Conservation (phyloP, 2,888 invertebrate genomes). For the Aphidius colemani region DNA sequence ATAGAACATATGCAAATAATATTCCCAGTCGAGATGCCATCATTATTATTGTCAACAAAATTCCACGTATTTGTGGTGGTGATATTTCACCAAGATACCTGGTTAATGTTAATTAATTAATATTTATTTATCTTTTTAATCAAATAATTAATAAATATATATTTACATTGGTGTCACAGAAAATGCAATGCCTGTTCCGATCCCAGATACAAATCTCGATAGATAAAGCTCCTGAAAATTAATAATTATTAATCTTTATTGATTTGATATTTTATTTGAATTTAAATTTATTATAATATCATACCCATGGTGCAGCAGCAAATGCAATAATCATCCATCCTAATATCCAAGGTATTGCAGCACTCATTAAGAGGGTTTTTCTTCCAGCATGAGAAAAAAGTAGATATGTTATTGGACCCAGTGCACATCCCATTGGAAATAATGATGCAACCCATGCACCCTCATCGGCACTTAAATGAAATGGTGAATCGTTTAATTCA, state of each 20-base stretch:
- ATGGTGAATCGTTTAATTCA: constrained; percentile 17
- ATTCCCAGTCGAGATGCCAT: constrained; percentile 31
- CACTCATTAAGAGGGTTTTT: constrained; percentile 31
- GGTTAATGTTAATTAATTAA: not conserved
- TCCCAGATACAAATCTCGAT: constrained; percentile 31
- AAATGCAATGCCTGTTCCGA: constrained; percentile 27
- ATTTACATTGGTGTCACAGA: constrained; percentile 18
- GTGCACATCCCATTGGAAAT: constrained; percentile 23
- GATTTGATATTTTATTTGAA: too few relatives aligned
- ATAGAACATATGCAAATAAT: constrained; percentile 26
- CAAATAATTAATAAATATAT: too few relatives aligned
- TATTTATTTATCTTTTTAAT: too few relatives aligned
- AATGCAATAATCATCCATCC: constrained; percentile 35
- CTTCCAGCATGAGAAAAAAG: constrained; percentile 35
- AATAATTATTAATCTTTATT: too few relatives aligned
- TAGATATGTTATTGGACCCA: constrained; percentile 22
- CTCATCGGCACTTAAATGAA: constrained; percentile 28
- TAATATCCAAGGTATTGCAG: constrained; percentile 28
- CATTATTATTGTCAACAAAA: constrained; percentile 29
- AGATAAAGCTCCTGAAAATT: constrained; percentile 31
- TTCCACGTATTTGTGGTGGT: constrained; percentile 33
- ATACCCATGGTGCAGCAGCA: constrained; percentile 34
- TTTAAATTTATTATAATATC: too few relatives aligned
- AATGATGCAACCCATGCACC: constrained; percentile 34
- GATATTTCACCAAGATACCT: constrained; percentile 37